Evolutionary conservation across 2,113 vertebrate genomes (phyloP).

Genomic region (Oceanites oceanicus): DNA sequence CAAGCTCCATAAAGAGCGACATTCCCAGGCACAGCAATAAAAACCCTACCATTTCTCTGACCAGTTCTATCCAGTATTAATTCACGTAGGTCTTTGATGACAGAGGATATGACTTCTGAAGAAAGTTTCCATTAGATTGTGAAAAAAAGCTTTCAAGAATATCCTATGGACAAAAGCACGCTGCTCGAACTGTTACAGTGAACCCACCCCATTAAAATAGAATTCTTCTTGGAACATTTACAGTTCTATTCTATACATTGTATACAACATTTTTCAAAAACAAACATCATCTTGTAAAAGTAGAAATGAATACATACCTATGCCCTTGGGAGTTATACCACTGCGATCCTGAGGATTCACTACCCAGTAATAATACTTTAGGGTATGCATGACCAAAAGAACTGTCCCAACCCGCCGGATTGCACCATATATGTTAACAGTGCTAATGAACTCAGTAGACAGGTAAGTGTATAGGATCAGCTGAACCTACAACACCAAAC

Average conservation of each 20-base stretch:
- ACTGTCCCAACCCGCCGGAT: slow-evolving; percentile 93
- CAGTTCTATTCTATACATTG: background rate
- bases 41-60: background rate
- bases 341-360: slow-evolving; percentile 94
- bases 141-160: background rate
- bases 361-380: slow-evolving; percentile 97
- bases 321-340: slow-evolving; percentile 89
- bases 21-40: background rate
- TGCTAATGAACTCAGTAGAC: slow-evolving; percentile 94
- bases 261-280: background rate
- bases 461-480: slow-evolving; percentile 92
- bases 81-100: background rate
- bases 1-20: background rate
- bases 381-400: slow-evolving; percentile 92
- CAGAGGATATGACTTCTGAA: background rate
- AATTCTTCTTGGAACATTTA: background rate
- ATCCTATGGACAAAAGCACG: background rate
- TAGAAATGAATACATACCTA: slow-evolving; percentile 74
- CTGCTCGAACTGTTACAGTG: background rate
- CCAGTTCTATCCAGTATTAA: background rate
- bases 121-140: background rate
- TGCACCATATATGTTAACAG: slow-evolving; percentile 94
- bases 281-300: background rate
- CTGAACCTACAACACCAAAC: slow-evolving; percentile 82
- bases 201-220: background rate